Base-by-base conservation (phyloP, 2,888 invertebrate species). In the Hydrotaea cyrtoneurina region DNA sequence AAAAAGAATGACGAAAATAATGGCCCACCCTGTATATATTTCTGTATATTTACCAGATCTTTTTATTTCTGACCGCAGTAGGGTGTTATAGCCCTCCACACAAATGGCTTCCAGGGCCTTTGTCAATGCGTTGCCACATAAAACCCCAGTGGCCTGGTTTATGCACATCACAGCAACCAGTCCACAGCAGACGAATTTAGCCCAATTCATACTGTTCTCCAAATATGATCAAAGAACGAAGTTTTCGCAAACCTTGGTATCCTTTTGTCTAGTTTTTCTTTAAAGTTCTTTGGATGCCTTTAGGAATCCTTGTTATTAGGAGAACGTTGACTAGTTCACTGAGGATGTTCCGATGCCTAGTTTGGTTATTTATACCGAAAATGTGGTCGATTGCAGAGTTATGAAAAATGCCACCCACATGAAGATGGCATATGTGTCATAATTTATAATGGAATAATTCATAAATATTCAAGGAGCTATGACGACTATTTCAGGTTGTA, bases 121-220 rank as follows among this genome's bases (percentile, higher is more conserved):
- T 46, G 87, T 78, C 43, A 91, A 55, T 0, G 86, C 73, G 0
- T 66, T 21, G 26, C 90, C 90, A 26, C 91, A 91, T 46, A 88
- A 46, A 0, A 39, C 83, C 36, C 82, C 74, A 19, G 83, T 39
- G 7, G 74, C 66, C 2, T 71, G 66, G 17, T 71, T 21, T 7
- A 43, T 7, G 15, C 81, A 11, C 19, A 79, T 19, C 5, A 78
- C 3, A 2, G 77, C 13, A 2, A 83, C 8, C 0, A 83, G 21
- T n/a, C 17, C 36, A 17, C 36, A 64, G 31, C n/a, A 4, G n/a
- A 64, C 17, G 36, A 64, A 3, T 15, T 36, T 36, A 26, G 36
- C 64, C 31, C 15, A 55, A 55, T 55, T 10, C 55, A 55, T 55
- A 55, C 21, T 55, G 19, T 55, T 10, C 23, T 21, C 21, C 21